phyloP scores from a whole-genome alignment of 2,888 invertebrate species.

The Drosophila nigritarsus region DNA sequence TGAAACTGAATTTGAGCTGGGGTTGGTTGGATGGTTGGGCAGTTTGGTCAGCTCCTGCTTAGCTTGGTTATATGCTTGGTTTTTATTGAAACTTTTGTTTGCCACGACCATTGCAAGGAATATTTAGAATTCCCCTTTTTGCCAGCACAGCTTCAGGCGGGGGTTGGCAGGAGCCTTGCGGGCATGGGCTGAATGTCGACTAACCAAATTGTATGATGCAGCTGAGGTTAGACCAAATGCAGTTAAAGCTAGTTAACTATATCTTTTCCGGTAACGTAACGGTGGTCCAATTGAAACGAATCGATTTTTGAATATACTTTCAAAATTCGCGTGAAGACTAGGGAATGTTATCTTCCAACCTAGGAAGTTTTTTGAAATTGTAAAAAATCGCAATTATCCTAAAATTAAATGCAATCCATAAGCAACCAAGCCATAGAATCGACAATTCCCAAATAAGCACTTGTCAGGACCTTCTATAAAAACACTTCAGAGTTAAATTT shows the following conservation, averaged over 20 bases:
- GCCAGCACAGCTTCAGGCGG: not conserved
- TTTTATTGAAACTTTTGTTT: constrained; percentile 81
- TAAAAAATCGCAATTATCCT: not conserved
- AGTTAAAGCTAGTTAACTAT: constrained; percentile 8
- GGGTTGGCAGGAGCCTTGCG: not conserved
- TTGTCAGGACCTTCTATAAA: not conserved
- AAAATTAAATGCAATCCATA: not conserved
- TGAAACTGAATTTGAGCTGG: constrained; percentile 42
- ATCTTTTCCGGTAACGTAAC: not conserved
- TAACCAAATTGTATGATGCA: constrained; percentile 28
- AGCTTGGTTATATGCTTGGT: constrained; percentile 63
- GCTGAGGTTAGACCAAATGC: constrained; percentile 17
- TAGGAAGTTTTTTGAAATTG: not conserved
- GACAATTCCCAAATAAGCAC: not conserved
- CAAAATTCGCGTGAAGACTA: not conserved
- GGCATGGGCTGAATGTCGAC: not conserved
- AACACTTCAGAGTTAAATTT: not conserved
- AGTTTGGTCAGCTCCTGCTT: constrained; percentile 31
- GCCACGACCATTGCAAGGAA: constrained; percentile 67
- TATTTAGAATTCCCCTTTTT: constrained; percentile 69
- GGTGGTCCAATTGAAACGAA: not conserved
- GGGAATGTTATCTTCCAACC: not conserved
- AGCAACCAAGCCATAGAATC: not conserved
- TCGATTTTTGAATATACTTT: not conserved
- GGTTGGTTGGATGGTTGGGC: constrained; percentile 1